Base-by-base conservation (phyloP, 2,888 invertebrate genomes). In the Idaea straminata region DNA sequence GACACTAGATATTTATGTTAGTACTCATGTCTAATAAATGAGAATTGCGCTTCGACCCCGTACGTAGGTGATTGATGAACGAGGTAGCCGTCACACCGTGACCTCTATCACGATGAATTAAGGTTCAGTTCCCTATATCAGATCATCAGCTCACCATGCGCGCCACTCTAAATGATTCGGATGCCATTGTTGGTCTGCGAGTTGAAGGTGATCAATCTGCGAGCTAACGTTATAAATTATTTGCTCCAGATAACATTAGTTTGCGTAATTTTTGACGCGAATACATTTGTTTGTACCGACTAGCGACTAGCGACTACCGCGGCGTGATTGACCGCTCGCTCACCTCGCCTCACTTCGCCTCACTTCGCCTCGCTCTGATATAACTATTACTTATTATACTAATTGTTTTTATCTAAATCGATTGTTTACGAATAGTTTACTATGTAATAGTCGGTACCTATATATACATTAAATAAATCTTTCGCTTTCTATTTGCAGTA, bases 1-100 rank as follows among this genome's bases (percentile, higher is more conserved):
- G 71, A 66, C 72, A 66, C 68, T 61, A 61, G 64, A 71, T 73
- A 73, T 73, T 73, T 72, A 72, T 73, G 71, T 70, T 69, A 68
- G 71, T 63, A 68, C 64, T 72, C 69, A 71, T 69, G 68, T 71
- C 65, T 73, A 65, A 72, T 71, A 72, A 72, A 76, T 73, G 72
- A 66, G 68, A 66, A 67, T 68, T 35, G 70, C 59, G 59, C 59
- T 15, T 15, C 58, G 58, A 59, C 58, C 58, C 58, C 15, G 58
- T 16, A n/a, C 59, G 58, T 25, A 25, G 34, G 59, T 59, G 59
- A 59, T 59, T 59, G 59, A 47, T 47, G 47, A 10, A 10, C 7
- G 7, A 4, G 10, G 10, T 47, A 4, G 5, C 62, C 57, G 5
- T 3, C 25, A 25, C 25, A 25, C 25, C 25, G 25, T 25, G 0